phyloP scores from a whole-genome alignment of 1,140 invertebrate species.

The Melitaea cinxia region DNA sequence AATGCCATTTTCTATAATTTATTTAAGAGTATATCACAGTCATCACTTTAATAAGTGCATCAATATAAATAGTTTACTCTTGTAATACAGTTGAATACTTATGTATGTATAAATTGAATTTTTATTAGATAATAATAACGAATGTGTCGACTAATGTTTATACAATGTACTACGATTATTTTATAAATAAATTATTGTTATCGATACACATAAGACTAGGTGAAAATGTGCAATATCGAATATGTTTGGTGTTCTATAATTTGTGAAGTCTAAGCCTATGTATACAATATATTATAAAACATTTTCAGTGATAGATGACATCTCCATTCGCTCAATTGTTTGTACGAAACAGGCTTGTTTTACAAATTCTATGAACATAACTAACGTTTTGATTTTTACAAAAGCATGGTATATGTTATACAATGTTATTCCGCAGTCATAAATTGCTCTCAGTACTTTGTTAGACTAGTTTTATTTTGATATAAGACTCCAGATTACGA shows the following conservation, averaged over 20 bases:
- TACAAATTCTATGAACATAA: background rate
- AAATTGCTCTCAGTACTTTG: no score
- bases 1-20: constrained; percentile 73
- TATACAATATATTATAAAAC: constrained; percentile 13
- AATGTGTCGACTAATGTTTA: constrained; percentile 28
- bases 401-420: background rate
- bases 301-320: constrained; percentile 19
- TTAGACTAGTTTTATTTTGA: no score
- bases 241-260: constrained; percentile 29
- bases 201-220: constrained; percentile 32
- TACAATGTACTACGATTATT: constrained; percentile 20
- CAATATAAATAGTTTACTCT: constrained; percentile 54
- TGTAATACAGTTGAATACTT: constrained; percentile 49
- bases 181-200: constrained; percentile 26
- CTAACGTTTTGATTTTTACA: background rate
- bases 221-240: constrained; percentile 45
- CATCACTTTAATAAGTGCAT: constrained; percentile 77
- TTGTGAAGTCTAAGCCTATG: constrained; percentile 23
- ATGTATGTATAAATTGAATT: constrained; percentile 45
- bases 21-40: constrained; percentile 79
- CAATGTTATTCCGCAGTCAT: background rate
- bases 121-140: constrained; percentile 38
- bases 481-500: no score
- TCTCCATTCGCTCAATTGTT: constrained; percentile 13
- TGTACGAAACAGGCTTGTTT: constrained; percentile 6